These are phyloP conservation scores for Pitangus sulphuratus DNA, from an alignment of 2,797 vertebrate genomes.

Conservation along the genomic window DNA sequence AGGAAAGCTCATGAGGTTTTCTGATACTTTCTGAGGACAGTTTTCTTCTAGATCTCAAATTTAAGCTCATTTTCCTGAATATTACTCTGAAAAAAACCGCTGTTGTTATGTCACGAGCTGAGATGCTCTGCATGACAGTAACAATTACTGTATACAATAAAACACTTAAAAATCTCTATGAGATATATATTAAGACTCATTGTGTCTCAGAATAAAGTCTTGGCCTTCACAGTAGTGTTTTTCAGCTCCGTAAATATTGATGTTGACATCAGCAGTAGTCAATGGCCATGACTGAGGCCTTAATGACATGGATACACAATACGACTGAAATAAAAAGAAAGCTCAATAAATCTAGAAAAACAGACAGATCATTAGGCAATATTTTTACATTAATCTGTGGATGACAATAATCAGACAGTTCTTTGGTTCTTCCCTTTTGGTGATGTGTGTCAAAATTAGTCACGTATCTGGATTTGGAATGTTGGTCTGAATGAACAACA, in stretches of 20 bases:
- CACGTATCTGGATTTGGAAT: not conserved
- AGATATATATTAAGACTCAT: not conserved
- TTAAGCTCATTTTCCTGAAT: not conserved
- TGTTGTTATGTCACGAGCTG: not conserved
- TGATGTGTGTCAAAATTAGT: not conserved
- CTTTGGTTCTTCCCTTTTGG: not conserved
- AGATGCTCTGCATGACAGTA: not conserved
- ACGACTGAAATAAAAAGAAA: not conserved
- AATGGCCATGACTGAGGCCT: not conserved
- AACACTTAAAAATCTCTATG: not conserved
- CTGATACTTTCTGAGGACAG: not conserved
- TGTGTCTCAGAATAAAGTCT: conserved; percentile 2
- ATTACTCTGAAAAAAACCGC: not conserved
- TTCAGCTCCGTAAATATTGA: not conserved
- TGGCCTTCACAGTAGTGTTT: not conserved
- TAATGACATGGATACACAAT: not conserved
- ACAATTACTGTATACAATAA: not conserved
- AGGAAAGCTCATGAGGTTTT: not conserved
- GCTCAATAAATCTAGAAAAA: not conserved
- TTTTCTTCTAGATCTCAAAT: not conserved
- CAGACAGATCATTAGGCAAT: not conserved
- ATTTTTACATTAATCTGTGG: not conserved
- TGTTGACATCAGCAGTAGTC: not conserved
- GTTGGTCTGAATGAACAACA: not conserved
- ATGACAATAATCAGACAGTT: not conserved